These are phyloP conservation scores for Geococcyx californianus DNA, from an alignment of 2,113 vertebrate genomes.

Conservation along the genomic window DNA sequence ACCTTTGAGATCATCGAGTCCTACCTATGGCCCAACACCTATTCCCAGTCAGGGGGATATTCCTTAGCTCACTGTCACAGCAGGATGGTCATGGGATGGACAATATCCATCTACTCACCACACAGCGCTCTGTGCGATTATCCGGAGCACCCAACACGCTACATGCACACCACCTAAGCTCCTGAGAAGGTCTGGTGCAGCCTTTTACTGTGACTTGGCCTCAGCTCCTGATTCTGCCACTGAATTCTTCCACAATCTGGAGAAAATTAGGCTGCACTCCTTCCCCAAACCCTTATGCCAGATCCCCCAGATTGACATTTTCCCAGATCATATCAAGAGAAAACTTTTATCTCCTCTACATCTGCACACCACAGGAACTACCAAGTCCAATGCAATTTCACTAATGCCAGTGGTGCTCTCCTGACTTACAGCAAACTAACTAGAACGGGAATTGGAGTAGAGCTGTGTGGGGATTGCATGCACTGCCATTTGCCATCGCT, in stretches of 20 bases:
- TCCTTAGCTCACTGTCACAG: neutral
- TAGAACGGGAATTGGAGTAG: neutral
- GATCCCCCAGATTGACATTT: neutral
- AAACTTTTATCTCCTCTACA: neutral
- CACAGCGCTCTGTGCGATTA: neutral
- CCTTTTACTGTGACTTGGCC: neutral
- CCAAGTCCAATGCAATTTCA: neutral
- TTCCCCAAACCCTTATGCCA: neutral
- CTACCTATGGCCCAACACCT: too few relatives aligned
- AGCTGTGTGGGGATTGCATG: neutral
- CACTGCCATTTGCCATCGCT: neutral
- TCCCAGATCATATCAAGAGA: neutral
- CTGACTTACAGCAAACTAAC: conserved; percentile 44
- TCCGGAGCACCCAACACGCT: neutral
- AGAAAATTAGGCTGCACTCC: neutral
- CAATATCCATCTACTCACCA: neutral
- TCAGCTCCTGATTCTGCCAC: neutral
- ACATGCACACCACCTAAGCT: neutral
- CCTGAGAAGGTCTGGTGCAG: neutral
- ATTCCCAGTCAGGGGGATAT: neutral
- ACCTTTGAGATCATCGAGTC: too few relatives aligned
- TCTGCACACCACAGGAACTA: neutral
- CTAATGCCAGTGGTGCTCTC: neutral
- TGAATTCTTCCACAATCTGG: neutral
- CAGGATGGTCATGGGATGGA: neutral